phyloP scores from a whole-genome alignment of 2,797 vertebrate genomes.

The Parauchenoglanis punctatus region DNA sequence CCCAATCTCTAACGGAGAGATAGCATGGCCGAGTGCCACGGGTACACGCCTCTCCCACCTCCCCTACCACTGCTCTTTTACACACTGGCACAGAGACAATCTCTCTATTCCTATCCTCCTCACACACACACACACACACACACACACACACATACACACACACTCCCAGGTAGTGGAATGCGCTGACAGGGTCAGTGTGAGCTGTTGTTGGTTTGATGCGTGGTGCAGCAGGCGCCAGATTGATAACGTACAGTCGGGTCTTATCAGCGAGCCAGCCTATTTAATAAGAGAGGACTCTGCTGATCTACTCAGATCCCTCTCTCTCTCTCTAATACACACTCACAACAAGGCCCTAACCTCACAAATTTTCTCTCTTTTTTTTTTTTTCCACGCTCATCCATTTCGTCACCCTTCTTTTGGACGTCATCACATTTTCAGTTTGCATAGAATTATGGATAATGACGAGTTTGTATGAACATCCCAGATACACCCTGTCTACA shows the following conservation, averaged over 20 bases:
- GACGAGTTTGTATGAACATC: not conserved
- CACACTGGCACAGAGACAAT: constrained; percentile 36
- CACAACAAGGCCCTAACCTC: not conserved
- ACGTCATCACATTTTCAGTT: too few relatives aligned
- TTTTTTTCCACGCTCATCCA: not conserved
- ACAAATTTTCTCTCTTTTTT: not conserved
- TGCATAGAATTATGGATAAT: not conserved
- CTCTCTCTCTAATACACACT: not conserved
- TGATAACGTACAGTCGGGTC: constrained; percentile 68
- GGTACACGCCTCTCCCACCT: constrained; percentile 46
- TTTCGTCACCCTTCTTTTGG: not conserved
- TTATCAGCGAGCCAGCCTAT: constrained; percentile 68
- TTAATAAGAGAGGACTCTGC: constrained; percentile 63
- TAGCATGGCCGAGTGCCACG: constrained; percentile 69
- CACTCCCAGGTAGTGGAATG: constrained; percentile 77
- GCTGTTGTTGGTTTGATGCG: constrained; percentile 70
- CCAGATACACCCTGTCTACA: too few relatives aligned
- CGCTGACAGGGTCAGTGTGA: constrained; percentile 70
- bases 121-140: constrained; percentile 49
- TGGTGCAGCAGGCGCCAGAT: constrained; percentile 64
- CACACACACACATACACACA: constrained; percentile 52
- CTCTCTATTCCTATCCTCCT: constrained; percentile 40
- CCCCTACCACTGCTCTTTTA: constrained; percentile 39
- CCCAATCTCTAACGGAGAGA: constrained; percentile 46
- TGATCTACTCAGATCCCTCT: constrained; percentile 24